Base-by-base conservation (phyloP, 1,140 invertebrate species). In the Monochamus saltuarius region DNA sequence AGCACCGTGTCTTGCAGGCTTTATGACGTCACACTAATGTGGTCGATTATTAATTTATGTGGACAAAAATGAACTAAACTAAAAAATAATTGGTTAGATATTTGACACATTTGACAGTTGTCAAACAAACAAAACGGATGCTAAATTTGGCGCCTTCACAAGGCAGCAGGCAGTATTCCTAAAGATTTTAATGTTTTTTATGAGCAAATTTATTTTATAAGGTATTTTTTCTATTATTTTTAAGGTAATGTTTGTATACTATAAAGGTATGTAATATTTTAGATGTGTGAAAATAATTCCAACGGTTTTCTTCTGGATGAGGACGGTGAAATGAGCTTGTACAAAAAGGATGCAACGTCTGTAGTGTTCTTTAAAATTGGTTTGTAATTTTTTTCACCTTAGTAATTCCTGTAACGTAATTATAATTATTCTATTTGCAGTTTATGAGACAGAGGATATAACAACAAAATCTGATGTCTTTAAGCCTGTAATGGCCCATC, bases 401-500 rank as follows among this genome's bases (percentile, higher is more conserved):
- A 7, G 1, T 22, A 13, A 19, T 3, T 61, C 19, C 17, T 4
- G 34, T 16, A 13, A 19, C 49, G 17, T 55, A 39, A 40, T 36
- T 19, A 36, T 29, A 29, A 29, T 6, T 6, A 6, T n/a, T n/a
- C n/a, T 3, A 37, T 29, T 64, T 69, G 6, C 40, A 69, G 67
- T 71, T n/a, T 61, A 59, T 54, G 53, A 49, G 11, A 19, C 66
- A 50, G 49, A 67, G 1, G 59, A 67, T 14, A 42, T 61, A 36
- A 59, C 47, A 8, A 40, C 45, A 13, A 53, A 64, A 13, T 34
- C 8, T 7, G 36, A 56, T 37, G 38, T 50, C 10, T 97, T 96
- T 75, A 82, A 85, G 47, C 92, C 94, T 7, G 89, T 90, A 50
- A 95, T 96, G 91, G 90, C 91, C 50, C 93, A 98, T 81, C 94